These are phyloP conservation scores for Sylvicola cinctus DNA, from an alignment of 2,888 invertebrate species.

Conservation along the genomic window DNA sequence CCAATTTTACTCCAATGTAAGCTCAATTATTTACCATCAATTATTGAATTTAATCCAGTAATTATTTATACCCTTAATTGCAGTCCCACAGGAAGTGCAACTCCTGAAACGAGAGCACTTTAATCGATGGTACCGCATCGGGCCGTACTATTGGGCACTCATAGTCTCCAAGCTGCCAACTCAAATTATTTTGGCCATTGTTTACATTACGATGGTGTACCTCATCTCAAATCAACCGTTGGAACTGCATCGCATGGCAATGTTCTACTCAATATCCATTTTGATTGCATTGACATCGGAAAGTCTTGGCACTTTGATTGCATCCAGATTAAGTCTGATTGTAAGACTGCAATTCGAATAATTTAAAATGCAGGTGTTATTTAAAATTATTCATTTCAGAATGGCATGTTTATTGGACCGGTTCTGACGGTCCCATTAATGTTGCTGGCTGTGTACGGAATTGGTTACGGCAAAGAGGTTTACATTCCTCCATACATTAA, in stretches of 20 bases:
- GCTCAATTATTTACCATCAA: conserved; percentile 17
- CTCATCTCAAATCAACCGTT: conserved; percentile 55
- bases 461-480: conserved; percentile 57
- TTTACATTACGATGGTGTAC: conserved; percentile 52
- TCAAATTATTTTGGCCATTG: conserved; percentile 42
- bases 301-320: conserved; percentile 53
- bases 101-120: conserved; percentile 63
- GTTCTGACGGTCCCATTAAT: conserved; percentile 71
- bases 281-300: conserved; percentile 57
- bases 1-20: conserved; percentile 62
- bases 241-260: conserved; percentile 40
- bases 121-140: conserved; percentile 65
- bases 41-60: conserved; percentile 1
- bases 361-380: no score
- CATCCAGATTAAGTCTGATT: conserved; percentile 52
- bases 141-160: conserved; percentile 57
- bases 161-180: conserved; percentile 49
- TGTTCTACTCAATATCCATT: conserved; percentile 49
- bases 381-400: conserved; percentile 41
- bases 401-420: conserved; percentile 78
- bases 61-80: conserved; percentile 1
- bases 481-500: conserved; percentile 49
- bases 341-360: no score
- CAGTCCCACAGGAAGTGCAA: conserved; percentile 62
- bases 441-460: conserved; percentile 68